These are phyloP conservation scores for Lucilia cuprina DNA, from an alignment of 1,140 invertebrate genomes.

Conservation along the genomic window DNA sequence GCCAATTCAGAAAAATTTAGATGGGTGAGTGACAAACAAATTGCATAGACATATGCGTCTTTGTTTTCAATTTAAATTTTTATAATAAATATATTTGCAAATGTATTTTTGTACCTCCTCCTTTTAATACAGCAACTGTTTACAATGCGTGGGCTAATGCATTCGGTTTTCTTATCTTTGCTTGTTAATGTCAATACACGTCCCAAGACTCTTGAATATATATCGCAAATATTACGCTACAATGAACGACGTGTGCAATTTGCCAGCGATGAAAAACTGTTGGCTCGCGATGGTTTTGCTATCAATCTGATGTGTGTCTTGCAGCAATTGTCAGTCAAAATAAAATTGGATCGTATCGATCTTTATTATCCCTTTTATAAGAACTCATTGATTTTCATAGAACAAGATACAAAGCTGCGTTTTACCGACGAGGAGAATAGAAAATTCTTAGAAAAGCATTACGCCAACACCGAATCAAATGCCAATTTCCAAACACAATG, in stretches of 20 bases:
- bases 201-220: conserved; percentile 78
- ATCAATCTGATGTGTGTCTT: conserved; percentile 90
- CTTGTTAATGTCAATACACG: conserved; percentile 79
- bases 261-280: conserved; percentile 82
- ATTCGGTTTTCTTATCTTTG: conserved; percentile 84
- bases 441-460: conserved; percentile 70
- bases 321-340: conserved; percentile 86
- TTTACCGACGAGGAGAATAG: conserved; percentile 80
- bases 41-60: neutral
- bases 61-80: neutral
- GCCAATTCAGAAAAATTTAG: conserved; percentile 51
- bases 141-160: conserved; percentile 74
- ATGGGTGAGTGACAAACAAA: conserved; percentile 46
- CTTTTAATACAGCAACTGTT: conserved; percentile 68
- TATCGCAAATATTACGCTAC: conserved; percentile 75
- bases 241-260: conserved; percentile 91
- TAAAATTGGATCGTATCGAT: conserved; percentile 85
- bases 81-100: neutral
- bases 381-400: conserved; percentile 76
- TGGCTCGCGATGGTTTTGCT: conserved; percentile 94
- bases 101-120: neutral
- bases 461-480: conserved; percentile 56
- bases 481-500: conserved; percentile 94
- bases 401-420: conserved; percentile 86
- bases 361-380: conserved; percentile 87